Conservation (phyloP, 2,797 vertebrate genomes). For the Ambastaia sidthimunki region DNA sequence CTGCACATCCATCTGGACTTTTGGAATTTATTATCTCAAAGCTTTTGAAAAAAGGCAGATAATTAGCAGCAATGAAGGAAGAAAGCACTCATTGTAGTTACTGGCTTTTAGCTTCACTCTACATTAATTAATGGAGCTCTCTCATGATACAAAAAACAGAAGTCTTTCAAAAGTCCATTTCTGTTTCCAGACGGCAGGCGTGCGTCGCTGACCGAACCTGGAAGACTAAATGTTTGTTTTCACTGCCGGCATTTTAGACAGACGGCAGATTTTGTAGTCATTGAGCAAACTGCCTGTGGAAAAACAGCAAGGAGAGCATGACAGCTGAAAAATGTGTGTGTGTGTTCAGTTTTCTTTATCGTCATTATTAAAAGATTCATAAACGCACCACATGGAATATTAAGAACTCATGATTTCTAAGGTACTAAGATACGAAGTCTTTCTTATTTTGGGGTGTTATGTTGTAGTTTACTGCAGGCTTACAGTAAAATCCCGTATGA, state of each 20-base stretch:
- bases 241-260: constrained; percentile 6
- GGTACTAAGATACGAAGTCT: not conserved
- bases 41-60: constrained; percentile 51
- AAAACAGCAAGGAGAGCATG: not conserved
- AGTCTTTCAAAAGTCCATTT: constrained; percentile 57
- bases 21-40: constrained; percentile 56
- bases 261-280: constrained; percentile 36
- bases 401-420: not conserved
- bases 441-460: constrained; percentile 1
- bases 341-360: too few relatives aligned
- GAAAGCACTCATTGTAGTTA: constrained; percentile 53
- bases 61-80: constrained; percentile 54
- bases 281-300: constrained; percentile 22
- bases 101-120: constrained; percentile 62
- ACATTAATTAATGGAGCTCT: constrained; percentile 59
- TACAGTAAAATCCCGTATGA: not conserved
- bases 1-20: constrained; percentile 44
- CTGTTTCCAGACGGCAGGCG: constrained; percentile 33
- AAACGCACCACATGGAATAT: not conserved
- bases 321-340: not conserved
- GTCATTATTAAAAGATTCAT: not conserved
- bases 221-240: constrained; percentile 24
- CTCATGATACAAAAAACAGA: constrained; percentile 49
- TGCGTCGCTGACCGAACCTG: constrained; percentile 22
- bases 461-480: not conserved